Evolutionary conservation across 2,113 vertebrate genomes (phyloP), one percentile per base, ranked within the genome.

Genomic region (Apeltes quadracus): DNA sequence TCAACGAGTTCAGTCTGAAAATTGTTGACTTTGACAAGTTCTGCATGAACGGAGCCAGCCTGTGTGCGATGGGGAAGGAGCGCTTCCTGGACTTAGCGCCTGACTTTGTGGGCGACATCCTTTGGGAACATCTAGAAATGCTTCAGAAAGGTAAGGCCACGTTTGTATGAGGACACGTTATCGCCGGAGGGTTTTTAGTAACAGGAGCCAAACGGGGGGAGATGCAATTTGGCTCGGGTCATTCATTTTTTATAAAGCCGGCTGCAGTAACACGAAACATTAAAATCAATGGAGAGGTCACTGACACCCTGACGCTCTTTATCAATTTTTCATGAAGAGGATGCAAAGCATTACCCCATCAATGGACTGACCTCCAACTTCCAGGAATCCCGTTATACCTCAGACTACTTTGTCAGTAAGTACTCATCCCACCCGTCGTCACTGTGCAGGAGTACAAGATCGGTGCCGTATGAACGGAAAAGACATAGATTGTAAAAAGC

Each of bases 341-440:
- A 99, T 81, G 92, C 93, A 81, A 99, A 99, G 87, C 95, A 96
- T 0, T 98, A 95, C 88, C 94, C 95, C 81, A 93, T 95, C 56
- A 99, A 96, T 20, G 96, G 96, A 87, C 90, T 94, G 86, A 96
- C 84, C 80, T 92, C 96, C 65, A 89, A 92, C 16, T 98, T 96
- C 84, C 96, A 96, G 77, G 98, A 99, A 91, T 97, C 96, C 81
- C 95, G 96, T 81, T 98, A 97, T 91, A 95, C 95, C 91, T 96
- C 97, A 88, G 96, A 98, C 92, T 99, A 98, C 93, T 97, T 97
- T 93, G 96, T 97, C 93, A 98, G 98, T 99, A 96, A 99, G 98
- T 98, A 90, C 69, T 58, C 67, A 50, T 78, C 59, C 34, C 72
- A 81, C 43, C 54, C 56, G 11, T 23, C 48, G 38, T 72, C 66